Base-by-base conservation (phyloP, 30 jellyfish, hydroid and myxozoan species). In the Sanderia malayensis region DNA sequence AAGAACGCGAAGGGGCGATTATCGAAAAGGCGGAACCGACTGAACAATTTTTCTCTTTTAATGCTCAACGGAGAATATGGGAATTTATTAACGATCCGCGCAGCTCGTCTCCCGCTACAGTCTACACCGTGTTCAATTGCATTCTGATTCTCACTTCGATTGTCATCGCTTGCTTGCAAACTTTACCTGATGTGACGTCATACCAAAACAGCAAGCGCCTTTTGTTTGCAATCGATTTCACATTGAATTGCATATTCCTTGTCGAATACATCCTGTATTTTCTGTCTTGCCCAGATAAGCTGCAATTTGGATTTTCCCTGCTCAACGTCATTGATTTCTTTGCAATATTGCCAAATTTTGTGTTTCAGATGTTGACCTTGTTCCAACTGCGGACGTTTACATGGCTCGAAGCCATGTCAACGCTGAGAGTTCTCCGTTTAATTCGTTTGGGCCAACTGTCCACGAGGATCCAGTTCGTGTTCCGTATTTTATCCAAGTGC, bases 361-460 rank as follows among this genome's bases (percentile, higher is more conserved):
- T 64, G 8, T 2, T 71, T 31, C 69, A 65, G 49, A 17, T 69
- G 20, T 71, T 30, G 58, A 26, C 46, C 26, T n/a, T 20, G 9
- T 13, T 63, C 45, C 37, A 46, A 2, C 18, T 63, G 15, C 76
- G 91, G 45, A 23, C 79, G 29, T 45, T 31, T 13, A 80, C 61
- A 6, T 79, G 71, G 46, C 70, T 79, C 13, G 70, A 71, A 6
- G 82, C 59, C 24, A 24, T 79, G 23, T 76, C 89, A 1, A 32
- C 80, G 18, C 41, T 80, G 22, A 85, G 96, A 1, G 78, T 79
- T 20, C 25, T 87, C 25, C 94, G 96, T 2, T 46, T 87, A 55
- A 57, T 87, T 17, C 96, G 96, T 15, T 57, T 86, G 1, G 29
- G 94, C 30, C 65, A 79, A 49, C 76, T 70, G 34, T 86, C 96